A percentile compares a stretch with the other conserved stretches of the same genome.
Evolutionary conservation across 2,888 invertebrate species (phyloP).

Genomic region (Volucella inflata): DNA sequence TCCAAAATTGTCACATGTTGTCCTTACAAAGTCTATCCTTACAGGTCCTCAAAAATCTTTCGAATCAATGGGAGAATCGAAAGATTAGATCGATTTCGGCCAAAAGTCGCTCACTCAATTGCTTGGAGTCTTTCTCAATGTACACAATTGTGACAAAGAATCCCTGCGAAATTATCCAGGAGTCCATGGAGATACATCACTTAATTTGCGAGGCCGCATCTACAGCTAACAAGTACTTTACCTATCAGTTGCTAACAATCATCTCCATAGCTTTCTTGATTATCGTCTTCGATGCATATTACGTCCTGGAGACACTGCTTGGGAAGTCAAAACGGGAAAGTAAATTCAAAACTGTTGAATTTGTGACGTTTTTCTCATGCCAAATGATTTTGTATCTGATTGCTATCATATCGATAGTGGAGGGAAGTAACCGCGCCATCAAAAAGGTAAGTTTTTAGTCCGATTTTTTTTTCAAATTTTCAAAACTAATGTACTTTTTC

Average conservation of each 20-base stretch:
- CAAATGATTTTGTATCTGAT: conserved; percentile 83
- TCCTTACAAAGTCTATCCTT: conserved; percentile 42
- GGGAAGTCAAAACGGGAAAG: conserved; percentile 82
- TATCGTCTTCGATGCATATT: conserved; percentile 83
- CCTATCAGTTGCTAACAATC: conserved; percentile 83
- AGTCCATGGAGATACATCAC: conserved; percentile 83
- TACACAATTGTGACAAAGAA: conserved; percentile 82
- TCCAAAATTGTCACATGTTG: neutral
- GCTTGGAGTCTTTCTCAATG: conserved; percentile 82
- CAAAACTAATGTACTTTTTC: conserved; percentile 44
- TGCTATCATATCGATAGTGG: conserved; percentile 83
- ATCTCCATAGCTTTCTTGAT: conserved; percentile 83
- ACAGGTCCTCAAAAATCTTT: conserved; percentile 81
- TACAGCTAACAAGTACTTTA: conserved; percentile 83
- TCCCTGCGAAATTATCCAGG: conserved; percentile 82
- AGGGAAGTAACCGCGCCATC: conserved; percentile 83
- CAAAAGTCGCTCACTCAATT: conserved; percentile 81
- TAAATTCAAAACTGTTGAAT: conserved; percentile 82
- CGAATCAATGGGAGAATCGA: conserved; percentile 81
- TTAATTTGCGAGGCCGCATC: conserved; percentile 83
- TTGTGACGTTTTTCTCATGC: conserved; percentile 83
- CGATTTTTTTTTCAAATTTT: neutral
- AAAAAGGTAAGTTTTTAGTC: conserved; percentile 78
- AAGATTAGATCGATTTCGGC: conserved; percentile 75
- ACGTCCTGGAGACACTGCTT: conserved; percentile 82